These are phyloP conservation scores for Crypturellus undulatus DNA, from an alignment of 2,113 vertebrate species.

Conservation along the genomic window DNA sequence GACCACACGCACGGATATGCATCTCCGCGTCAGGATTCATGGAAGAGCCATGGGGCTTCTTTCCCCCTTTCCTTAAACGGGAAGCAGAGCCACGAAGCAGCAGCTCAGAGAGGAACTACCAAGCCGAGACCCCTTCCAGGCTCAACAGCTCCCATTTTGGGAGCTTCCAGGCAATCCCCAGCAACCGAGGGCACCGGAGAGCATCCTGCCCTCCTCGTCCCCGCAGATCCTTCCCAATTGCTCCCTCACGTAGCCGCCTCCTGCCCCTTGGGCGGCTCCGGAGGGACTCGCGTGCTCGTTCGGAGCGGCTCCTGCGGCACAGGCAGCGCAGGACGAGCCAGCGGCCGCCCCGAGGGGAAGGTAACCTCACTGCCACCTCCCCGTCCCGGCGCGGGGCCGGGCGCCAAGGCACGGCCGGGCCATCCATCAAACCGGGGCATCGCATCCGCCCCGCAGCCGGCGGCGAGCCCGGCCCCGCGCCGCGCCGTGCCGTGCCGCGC, in stretches of 20 bases:
- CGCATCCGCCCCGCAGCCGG: too few species aligned
- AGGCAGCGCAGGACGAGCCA: rapidly evolving
- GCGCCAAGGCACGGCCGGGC: not conserved
- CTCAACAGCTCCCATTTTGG: not conserved
- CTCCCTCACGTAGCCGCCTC: not conserved
- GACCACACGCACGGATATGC: not conserved
- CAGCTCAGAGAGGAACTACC: not conserved
- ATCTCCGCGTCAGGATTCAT: not conserved
- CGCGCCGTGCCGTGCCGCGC: not conserved
- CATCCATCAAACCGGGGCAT: not conserved
- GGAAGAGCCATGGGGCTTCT: not conserved
- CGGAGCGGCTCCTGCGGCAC: not conserved
- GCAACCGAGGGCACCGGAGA: not conserved
- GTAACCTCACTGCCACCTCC: not conserved
- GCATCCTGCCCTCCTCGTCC: not conserved
- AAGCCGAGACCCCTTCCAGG: not conserved
- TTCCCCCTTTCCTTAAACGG: not conserved
- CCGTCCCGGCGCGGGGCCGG: rapidly evolving
- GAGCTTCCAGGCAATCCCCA: too few species aligned
- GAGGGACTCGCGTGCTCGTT: rapidly evolving
- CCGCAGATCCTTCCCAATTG: not conserved
- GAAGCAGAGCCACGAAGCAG: not conserved
- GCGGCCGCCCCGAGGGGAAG: not conserved
- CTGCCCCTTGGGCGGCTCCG: rapidly evolving
- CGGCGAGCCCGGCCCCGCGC: not conserved